Evolutionary conservation across 2,888 invertebrate species (phyloP), one percentile per base, ranked within the genome.

Genomic region (Cheilosia variabilis): DNA sequence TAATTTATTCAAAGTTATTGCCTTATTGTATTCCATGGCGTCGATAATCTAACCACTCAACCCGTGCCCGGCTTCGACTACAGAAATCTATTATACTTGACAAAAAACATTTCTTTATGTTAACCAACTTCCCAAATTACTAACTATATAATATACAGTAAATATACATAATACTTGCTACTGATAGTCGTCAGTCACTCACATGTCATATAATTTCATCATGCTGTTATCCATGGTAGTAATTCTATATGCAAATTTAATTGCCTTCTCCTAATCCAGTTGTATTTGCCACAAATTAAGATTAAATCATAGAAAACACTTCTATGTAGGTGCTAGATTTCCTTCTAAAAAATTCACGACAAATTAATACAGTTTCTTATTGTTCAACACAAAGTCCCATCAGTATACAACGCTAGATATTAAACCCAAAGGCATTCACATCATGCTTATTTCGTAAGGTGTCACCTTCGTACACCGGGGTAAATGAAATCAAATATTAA

Each of bases 401-500:
- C 5, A 41, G 27, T 13, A 31, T 47, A 17, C n/a, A 2, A 31
- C 0, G 31, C 31, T 31, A 31, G 31, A 31, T 45, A 2, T 45
- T 45, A 45, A n/a, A 47, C 17, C 17, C 45, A 17, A 15, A 15
- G 3, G 19, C 47, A 15, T 6, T 47, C 37, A 17, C n/a, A 45
- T 7, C n/a, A 65, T 52, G 17, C 17, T 37, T 24, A 41, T 66
- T 66, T 37, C 24, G 22, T 31, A 43, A 31, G 31, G 55, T 47
- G 37, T 37, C n/a, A n/a, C n/a, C n/a, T n/a, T n/a, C 50, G 57
- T 50, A 66, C 57, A 57, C 10, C 2, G 57, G 50, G 57, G 27
- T 22, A 65, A 57, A 57, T 65, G 27, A 13, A 58, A 75, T 75
- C 37, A 58, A 17, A 58, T 75, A 75, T 65, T 65, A 55, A 75